Percentiles rank a stretch among this genome's conserved stretches.
Conservation (phyloP, 1,140 invertebrate species). For the Chrysoperla carnea region DNA sequence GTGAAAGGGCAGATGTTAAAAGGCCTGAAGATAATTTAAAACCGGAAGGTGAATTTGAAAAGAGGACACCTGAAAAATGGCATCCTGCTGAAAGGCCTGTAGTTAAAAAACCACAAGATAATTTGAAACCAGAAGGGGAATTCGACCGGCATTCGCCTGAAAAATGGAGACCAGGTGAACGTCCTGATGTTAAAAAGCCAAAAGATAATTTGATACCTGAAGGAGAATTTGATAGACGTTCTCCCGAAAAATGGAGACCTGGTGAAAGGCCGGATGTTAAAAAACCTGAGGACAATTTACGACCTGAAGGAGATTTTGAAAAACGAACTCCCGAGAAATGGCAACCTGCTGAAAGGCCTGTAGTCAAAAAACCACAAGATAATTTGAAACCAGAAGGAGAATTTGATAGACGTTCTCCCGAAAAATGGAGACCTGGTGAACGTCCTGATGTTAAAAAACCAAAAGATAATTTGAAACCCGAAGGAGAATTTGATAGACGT, state of each 20-base stretch:
- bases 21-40: slow-evolving; percentile 29
- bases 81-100: slow-evolving; percentile 28
- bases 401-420: slow-evolving; percentile 23
- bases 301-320: slow-evolving; percentile 37
- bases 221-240: slow-evolving; percentile 21
- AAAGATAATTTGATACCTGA: slow-evolving; percentile 35
- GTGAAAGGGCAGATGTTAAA: slow-evolving; percentile 24
- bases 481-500: slow-evolving; percentile 37
- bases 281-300: slow-evolving; percentile 30
- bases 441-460: slow-evolving; percentile 29
- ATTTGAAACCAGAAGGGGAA: slow-evolving; percentile 33
- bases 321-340: slow-evolving; percentile 24
- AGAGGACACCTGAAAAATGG: slow-evolving; percentile 20
- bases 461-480: slow-evolving; percentile 37
- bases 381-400: slow-evolving; percentile 37
- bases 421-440: slow-evolving; percentile 23
- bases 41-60: slow-evolving; percentile 39
- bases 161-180: slow-evolving; percentile 26
- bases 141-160: slow-evolving; percentile 27
- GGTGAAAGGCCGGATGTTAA: slow-evolving; percentile 22
- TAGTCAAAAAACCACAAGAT: slow-evolving; percentile 31
- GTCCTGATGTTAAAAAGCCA: slow-evolving; percentile 26
- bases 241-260: slow-evolving; percentile 21
- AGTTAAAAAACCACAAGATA: slow-evolving; percentile 32
- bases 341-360: slow-evolving; percentile 32